Evolutionary conservation across 2,888 invertebrate genomes (phyloP).

Genomic region (Lasioglossum figueresi): DNA sequence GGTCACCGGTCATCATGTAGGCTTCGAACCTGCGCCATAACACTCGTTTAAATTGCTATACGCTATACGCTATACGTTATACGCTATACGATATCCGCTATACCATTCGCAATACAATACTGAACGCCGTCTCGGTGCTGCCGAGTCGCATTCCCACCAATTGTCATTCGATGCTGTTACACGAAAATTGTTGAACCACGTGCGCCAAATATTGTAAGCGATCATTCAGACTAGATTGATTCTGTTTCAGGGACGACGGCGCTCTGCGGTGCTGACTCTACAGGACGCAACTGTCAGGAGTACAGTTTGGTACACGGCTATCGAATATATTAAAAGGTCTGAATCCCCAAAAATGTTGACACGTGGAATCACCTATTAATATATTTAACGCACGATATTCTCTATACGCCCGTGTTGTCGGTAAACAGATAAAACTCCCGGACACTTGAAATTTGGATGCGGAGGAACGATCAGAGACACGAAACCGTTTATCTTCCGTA

Average conservation of each 20-base stretch:
- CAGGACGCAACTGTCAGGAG: background rate
- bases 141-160: background rate
- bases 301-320: too few species aligned
- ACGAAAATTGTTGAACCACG: background rate
- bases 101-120: background rate
- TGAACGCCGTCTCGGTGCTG: background rate
- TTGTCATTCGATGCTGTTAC: background rate
- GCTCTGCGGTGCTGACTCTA: background rate
- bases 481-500: background rate
- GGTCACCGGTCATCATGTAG: conserved; percentile 99
- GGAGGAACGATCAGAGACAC: background rate
- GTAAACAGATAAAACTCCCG: too few species aligned
- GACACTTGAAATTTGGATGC: too few species aligned
- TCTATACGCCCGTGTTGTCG: too few species aligned
- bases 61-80: too few species aligned
- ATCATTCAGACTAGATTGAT: background rate
- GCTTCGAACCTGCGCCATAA: conserved; percentile 91
- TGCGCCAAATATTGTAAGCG: background rate
- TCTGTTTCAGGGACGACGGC: background rate
- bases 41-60: background rate
- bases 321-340: too few species aligned
- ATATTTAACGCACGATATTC: too few species aligned
- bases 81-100: too few species aligned
- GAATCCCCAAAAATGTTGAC: too few species aligned
- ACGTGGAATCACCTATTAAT: too few species aligned